Evolutionary conservation across 2,113 vertebrate species (phyloP).

Genomic region (Burhinus oedicnemus): DNA sequence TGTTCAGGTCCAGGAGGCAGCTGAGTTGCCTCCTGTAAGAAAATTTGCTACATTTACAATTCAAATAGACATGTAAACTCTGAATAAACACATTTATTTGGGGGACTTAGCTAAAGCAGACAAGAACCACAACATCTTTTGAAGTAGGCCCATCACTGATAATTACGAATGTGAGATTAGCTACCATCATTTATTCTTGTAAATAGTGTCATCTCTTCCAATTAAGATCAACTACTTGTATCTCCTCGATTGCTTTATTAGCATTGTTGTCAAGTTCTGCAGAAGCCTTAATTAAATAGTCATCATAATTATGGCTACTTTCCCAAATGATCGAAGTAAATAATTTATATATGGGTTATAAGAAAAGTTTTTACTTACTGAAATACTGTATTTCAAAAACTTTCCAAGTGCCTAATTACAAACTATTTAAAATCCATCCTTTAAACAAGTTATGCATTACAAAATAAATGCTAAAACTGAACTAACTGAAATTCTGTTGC

Average conservation of each 20-base stretch:
- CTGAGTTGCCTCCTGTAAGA: not conserved
- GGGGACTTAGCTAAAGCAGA: slow-evolving; percentile 21
- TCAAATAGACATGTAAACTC: not conserved
- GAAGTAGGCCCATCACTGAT: slow-evolving; percentile 63
- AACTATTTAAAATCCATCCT: not conserved
- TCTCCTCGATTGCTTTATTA: slow-evolving; percentile 67
- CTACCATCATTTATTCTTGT: slow-evolving; percentile 70
- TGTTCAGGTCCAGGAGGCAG: not conserved
- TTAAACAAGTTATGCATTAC: not conserved
- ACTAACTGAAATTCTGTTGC: not conserved
- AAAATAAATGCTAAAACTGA: not conserved
- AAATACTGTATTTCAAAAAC: slow-evolving; percentile 23
- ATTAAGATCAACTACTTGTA: slow-evolving; percentile 71
- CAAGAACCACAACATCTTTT: slow-evolving; percentile 34
- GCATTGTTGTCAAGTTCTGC: slow-evolving; percentile 66
- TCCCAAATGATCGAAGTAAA: slow-evolving; percentile 58
- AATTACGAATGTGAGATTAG: slow-evolving; percentile 69
- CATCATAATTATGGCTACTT: slow-evolving; percentile 64
- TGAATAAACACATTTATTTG: slow-evolving; percentile 40
- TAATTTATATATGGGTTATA: slow-evolving; percentile 37
- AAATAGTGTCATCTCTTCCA: slow-evolving; percentile 77
- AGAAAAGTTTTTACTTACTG: slow-evolving; percentile 31
- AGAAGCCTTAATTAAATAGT: slow-evolving; percentile 73
- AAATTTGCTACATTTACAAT: slow-evolving; percentile 19
- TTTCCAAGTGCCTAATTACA: not conserved